Percentiles rank a stretch among this genome's conserved stretches.
Evolutionary conservation across 2,797 vertebrate species (phyloP).

Genomic region (Cossypha niveicapilla): DNA sequence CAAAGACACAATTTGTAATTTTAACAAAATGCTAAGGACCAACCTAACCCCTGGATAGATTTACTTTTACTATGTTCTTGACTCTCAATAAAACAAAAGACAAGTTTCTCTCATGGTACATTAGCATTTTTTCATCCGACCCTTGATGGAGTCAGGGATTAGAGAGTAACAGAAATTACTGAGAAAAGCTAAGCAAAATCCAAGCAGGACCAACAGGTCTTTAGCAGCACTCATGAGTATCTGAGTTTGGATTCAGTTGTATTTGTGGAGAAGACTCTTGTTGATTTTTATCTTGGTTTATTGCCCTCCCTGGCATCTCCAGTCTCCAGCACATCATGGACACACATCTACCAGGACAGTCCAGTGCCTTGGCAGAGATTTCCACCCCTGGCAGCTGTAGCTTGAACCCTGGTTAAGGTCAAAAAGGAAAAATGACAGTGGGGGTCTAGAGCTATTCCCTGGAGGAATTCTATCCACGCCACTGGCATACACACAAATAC

Average conservation of each 20-base stretch:
- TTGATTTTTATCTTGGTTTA: not conserved
- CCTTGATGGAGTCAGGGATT: not conserved
- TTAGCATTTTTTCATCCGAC: not conserved
- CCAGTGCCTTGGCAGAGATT: not conserved
- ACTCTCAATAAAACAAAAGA: not conserved
- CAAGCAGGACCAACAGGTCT: not conserved
- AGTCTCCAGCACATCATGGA: not conserved
- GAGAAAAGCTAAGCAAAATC: not conserved
- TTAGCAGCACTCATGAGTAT: not conserved
- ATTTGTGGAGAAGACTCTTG: not conserved
- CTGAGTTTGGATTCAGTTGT: not conserved
- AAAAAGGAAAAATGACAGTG: not conserved
- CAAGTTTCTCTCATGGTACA: not conserved
- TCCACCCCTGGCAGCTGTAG: not conserved
- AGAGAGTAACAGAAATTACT: not conserved
- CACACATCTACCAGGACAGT: not conserved
- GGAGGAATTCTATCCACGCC: not conserved
- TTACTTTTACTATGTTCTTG: not conserved
- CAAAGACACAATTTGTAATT: not conserved
- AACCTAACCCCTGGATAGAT: not conserved
- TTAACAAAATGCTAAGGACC: not conserved
- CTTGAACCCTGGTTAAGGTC: not conserved
- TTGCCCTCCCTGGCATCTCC: not conserved
- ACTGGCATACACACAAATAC: rapidly evolving
- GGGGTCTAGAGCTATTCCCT: not conserved